Evolutionary conservation across 2,888 invertebrate species (phyloP), one percentile per base, ranked within the genome.

Genomic region (Torymus auratus): DNA sequence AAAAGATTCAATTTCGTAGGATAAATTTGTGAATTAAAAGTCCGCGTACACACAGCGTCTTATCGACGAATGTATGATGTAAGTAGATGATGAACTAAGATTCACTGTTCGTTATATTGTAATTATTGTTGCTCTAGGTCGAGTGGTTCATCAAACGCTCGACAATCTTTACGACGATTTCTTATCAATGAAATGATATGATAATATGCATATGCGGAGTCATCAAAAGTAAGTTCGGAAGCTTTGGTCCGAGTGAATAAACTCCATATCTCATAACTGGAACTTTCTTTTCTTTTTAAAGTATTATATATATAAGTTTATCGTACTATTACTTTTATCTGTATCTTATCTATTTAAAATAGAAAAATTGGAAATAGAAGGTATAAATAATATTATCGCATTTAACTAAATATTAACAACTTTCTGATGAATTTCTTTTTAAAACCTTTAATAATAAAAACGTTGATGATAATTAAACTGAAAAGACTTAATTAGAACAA

Each of bases 401-500:
- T 41, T 41, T 41, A 41, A 41, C 7, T 41, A 7, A 7, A 41
- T 41, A 7, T 7, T 7, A 41, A 7, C 41, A 41, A 41, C 7
- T 7, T 41, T 41, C 41, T 41, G 41, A 41, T 41, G 7, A 23
- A 61, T 23, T 61, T 0, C 2, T 61, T 23, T 20, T 23, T 11
- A 13, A 23, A 28, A 70, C 23, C 17, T 60, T n/a, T 2, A 20
- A 52, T 7, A 41, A 23, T n/a, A 20, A n/a, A 23, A 74, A 23
- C 14, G 7, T 58, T n/a, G 11, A 17, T n/a, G 12, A 41, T 13
- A 17, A 60, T 75, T 68, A 15, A 28, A n/a, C 5, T 50, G 11
- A 56, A 55, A 65, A 71, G 52, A 11, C 7, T 50, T 58, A 50
- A 65, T 77, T 50, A 70, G 14, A 58, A 4, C 5, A 70, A 70